Evolutionary conservation across 2,797 vertebrate species (phyloP), one percentile per base, ranked within the genome.

Genomic region (Ctenopoma kingsleyae): DNA sequence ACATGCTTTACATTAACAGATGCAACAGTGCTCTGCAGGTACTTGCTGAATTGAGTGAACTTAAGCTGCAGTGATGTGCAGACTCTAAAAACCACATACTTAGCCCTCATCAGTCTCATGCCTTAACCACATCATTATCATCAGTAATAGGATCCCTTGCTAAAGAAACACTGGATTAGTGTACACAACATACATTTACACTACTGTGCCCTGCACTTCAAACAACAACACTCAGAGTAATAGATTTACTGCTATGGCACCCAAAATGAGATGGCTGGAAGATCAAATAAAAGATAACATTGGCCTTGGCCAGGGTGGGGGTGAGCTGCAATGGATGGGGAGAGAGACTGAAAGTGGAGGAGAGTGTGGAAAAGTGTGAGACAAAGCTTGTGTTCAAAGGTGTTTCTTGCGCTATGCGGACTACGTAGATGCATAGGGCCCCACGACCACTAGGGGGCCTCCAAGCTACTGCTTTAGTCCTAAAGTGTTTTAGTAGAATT

Each of bases 211-310:
- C 68, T 17, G 7, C 30, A 65, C 66, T 86, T 87, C 71, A 87
- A 88, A 83, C 6, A 0, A 20, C 22, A 3, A 46, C 22, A 40
- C 60, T 65, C 1, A 2, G 60, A 52, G 30, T 65, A 89, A 89
- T 79, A 83, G 76, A 83, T 79, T 89, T 53, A 64, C 79, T 51
- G 5, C 81, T 9, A 22, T 48, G 78, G 81, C 73, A 67, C 74
- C 76, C 67, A 20, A 80, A 90, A 69, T 87, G 78, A 85, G 69
- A 84, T 84, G 74, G 40, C 0, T 56, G 64, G 74, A 64, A 66
- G 81, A 82, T 89, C 75, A 88, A 87, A 91, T 56, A 81, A 83
- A 91, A 76, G 48, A 73, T 54, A 90, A 73, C 79, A 81, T 51
- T 8, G 32, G 55, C 40, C 40, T 60, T 15, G 7, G 74, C 73